phyloP scores from a whole-genome alignment of 2,113 vertebrate species.

The Ictidomys tridecemlineatus region DNA sequence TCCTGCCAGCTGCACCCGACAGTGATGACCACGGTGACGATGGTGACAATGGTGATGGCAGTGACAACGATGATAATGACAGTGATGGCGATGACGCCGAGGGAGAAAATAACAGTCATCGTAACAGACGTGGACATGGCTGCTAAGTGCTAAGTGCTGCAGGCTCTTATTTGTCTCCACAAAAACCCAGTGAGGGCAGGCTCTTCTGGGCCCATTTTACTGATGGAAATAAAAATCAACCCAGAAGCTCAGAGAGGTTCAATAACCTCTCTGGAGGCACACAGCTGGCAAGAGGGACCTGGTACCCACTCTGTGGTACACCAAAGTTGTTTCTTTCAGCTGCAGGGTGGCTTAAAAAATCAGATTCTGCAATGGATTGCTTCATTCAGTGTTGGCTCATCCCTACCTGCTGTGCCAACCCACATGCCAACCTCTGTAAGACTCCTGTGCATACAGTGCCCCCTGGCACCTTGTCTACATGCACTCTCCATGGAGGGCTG shows the following conservation, averaged over 20 bases:
- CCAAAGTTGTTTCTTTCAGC: not conserved
- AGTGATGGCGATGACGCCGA: not conserved
- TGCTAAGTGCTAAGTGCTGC: not conserved
- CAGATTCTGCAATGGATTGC: not conserved
- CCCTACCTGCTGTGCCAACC: not conserved
- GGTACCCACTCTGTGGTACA: not conserved
- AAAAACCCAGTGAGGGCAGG: not conserved
- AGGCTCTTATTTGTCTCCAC: not conserved
- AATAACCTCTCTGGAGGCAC: not conserved
- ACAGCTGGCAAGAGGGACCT: not conserved
- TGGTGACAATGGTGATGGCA: not conserved
- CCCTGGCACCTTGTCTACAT: not conserved
- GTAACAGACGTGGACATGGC: not conserved
- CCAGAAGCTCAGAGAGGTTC: not conserved
- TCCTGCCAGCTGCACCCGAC: not conserved
- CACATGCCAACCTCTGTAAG: not conserved
- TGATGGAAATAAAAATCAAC: not conserved
- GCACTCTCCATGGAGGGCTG: not conserved
- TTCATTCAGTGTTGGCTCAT: not conserved
- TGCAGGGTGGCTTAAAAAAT: not conserved
- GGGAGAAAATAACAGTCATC: not conserved
- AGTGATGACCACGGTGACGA: fast-evolving
- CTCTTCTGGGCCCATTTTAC: not conserved
- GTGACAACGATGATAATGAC: not conserved
- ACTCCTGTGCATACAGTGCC: not conserved